Conservation (phyloP, 1,140 invertebrate species). For the Sminthurides bifidus region DNA sequence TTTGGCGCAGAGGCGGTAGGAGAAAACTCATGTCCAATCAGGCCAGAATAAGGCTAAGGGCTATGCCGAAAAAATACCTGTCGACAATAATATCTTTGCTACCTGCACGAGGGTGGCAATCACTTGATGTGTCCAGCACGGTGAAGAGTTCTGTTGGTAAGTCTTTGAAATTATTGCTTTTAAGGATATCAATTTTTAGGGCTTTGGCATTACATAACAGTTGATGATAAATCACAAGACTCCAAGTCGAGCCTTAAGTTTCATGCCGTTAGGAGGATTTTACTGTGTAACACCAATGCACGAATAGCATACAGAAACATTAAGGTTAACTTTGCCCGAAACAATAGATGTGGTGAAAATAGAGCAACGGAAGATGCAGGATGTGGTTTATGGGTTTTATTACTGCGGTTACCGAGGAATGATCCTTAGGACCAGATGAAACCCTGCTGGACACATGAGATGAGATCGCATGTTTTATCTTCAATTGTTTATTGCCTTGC, state of each 20-base stretch:
- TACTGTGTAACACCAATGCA: neutral
- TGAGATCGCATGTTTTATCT: neutral
- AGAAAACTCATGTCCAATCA: neutral
- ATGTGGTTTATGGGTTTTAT: too few relatives aligned
- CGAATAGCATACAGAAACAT: neutral
- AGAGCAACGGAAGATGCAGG: too few relatives aligned
- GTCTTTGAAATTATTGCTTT: neutral
- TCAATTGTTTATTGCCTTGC: neutral
- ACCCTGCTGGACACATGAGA: neutral
- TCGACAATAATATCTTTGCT: conserved; percentile 5
- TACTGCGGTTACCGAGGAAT: too few relatives aligned
- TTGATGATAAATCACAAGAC: neutral
- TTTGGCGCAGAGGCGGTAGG: neutral
- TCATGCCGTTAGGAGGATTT: neutral
- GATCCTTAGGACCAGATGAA: neutral
- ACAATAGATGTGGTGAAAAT: neutral
- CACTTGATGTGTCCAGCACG: conserved; percentile 3
- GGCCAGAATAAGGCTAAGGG: conserved; percentile 1
- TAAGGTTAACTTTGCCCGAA: neutral
- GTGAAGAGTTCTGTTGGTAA: conserved; percentile 1
- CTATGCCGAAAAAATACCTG: conserved; percentile 5
- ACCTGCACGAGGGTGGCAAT: neutral
- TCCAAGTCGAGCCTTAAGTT: neutral
- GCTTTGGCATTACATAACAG: neutral
- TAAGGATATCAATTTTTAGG: neutral